Conservation (phyloP, 2,888 invertebrate genomes). For the Archips xylosteana region DNA sequence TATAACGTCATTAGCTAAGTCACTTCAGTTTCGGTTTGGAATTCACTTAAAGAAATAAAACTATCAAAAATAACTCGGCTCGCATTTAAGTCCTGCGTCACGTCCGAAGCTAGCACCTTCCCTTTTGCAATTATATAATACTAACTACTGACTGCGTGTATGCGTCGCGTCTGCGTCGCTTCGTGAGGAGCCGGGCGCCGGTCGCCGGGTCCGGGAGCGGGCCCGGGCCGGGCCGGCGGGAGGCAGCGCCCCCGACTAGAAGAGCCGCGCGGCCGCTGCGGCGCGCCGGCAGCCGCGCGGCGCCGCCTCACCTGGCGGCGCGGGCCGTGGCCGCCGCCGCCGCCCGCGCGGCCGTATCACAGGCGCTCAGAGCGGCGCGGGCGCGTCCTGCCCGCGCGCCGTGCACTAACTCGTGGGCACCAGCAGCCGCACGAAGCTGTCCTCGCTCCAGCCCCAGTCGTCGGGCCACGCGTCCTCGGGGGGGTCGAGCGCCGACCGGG, state of each 20-base stretch:
- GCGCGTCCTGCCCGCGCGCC: slow-evolving; percentile 80
- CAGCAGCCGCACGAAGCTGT: slow-evolving; percentile 90
- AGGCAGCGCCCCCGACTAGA: slow-evolving; percentile 47
- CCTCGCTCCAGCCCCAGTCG: slow-evolving; percentile 87
- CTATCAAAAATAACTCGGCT: slow-evolving; percentile 86
- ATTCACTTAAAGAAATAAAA: slow-evolving; percentile 84
- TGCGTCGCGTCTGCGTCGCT: slow-evolving; percentile 61
- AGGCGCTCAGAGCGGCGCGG: slow-evolving; percentile 81
- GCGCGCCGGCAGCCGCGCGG: slow-evolving; percentile 56
- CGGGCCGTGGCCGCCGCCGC: slow-evolving; percentile 50
- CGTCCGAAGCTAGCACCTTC: slow-evolving; percentile 86
- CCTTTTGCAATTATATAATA: slow-evolving; percentile 83
- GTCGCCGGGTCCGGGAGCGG: slow-evolving; percentile 52
- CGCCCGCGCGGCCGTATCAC: slow-evolving; percentile 72
- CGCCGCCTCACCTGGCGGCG: slow-evolving; percentile 57
- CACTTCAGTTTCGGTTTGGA: slow-evolving; percentile 80
- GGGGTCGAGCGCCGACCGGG: slow-evolving; percentile 94
- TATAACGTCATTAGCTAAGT: slow-evolving; percentile 80
- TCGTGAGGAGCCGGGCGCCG: slow-evolving; percentile 52
- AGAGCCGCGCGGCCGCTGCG: slow-evolving; percentile 52
- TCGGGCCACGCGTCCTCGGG: slow-evolving; percentile 91
- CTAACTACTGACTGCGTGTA: slow-evolving; percentile 82
- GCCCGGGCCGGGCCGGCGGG: slow-evolving; percentile 50
- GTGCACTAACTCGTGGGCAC: slow-evolving; percentile 88
- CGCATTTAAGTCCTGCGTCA: slow-evolving; percentile 83